Base-by-base conservation (phyloP, 2,888 invertebrate genomes). In the Pollenia amentaria region DNA sequence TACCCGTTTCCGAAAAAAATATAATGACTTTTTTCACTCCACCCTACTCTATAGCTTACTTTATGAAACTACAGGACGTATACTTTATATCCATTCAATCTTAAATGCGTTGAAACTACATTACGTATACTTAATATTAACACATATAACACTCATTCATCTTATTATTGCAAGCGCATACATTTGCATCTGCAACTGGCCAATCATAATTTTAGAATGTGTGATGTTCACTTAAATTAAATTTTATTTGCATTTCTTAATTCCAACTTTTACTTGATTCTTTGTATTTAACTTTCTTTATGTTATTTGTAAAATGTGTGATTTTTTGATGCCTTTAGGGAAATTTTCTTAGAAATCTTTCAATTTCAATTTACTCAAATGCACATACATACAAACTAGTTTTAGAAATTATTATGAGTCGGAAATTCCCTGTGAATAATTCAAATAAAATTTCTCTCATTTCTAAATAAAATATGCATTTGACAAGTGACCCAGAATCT, bases 401-500 rank as follows among this genome's bases (percentile, higher is more conserved):
- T 29, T 29, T 0, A 46, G 14, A 38, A n/a, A 46, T 70, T 53
- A 40, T 76, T 53, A 55, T 70, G n/a, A 75, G 14, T 51, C 75
- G 14, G 46, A 62, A 75, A 48, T 65, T 82, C 21, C 7, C 1
- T 44, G 44, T 51, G 55, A 70, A 55, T 70, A 40, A 65, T 57
- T 65, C 7, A 65, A 65, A 65, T 77, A 51, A 77, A 84, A 29
- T 29, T 29, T 29, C 14, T 84, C 72, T 84, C 83, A 77, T 42
- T 72, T 48, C 46, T 6, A 57, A 12, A 64, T 83, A 70, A 83
- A 83, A 83, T 83, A 70, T 83, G 70, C 67, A 77, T 77, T 64
- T 77, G 70, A 72, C 70, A 77, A 83, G 70, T 77, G 77, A 83
- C 76, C 70, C 29, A 77, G 60, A 67, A 67, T 67, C 65, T 72